Evolutionary conservation across 2,113 vertebrate species (phyloP).

Genomic region (Helogale parvula): DNA sequence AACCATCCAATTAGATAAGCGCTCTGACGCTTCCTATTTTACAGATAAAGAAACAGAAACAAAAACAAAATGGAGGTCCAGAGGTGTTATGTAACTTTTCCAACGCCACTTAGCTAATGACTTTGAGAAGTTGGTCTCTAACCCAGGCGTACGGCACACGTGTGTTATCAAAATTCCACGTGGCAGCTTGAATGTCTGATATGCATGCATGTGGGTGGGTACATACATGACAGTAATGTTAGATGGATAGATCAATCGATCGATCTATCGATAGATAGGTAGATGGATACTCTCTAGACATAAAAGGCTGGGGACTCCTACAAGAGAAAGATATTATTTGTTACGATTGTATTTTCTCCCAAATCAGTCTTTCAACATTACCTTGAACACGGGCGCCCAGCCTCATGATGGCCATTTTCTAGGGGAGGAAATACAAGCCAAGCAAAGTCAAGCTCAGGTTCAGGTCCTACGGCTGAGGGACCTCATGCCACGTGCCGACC

Average conservation of each 20-base stretch:
- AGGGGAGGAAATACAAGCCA: not conserved
- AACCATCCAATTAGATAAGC: not conserved
- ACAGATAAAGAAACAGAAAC: not conserved
- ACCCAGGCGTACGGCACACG: not conserved
- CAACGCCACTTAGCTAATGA: not conserved
- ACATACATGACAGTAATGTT: not conserved
- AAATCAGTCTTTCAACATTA: not conserved
- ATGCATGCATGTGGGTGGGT: not conserved
- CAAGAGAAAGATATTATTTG: not conserved
- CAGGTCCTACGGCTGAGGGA: accelerated
- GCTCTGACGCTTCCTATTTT: not conserved
- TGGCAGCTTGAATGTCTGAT: not conserved
- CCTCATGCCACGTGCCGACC: accelerated
- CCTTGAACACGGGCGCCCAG: accelerated
- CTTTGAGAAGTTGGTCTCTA: not conserved
- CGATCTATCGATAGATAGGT: not conserved
- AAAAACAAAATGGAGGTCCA: not conserved
- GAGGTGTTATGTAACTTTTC: not conserved
- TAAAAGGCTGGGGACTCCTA: not conserved
- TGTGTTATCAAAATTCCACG: not conserved
- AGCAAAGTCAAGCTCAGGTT: not conserved
- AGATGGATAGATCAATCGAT: not conserved
- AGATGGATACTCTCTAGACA: not conserved
- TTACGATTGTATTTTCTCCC: not conserved
- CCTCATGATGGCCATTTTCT: not conserved